Evolutionary conservation across 2,888 invertebrate species (phyloP).

Genomic region (Quadroppia sp.): DNA sequence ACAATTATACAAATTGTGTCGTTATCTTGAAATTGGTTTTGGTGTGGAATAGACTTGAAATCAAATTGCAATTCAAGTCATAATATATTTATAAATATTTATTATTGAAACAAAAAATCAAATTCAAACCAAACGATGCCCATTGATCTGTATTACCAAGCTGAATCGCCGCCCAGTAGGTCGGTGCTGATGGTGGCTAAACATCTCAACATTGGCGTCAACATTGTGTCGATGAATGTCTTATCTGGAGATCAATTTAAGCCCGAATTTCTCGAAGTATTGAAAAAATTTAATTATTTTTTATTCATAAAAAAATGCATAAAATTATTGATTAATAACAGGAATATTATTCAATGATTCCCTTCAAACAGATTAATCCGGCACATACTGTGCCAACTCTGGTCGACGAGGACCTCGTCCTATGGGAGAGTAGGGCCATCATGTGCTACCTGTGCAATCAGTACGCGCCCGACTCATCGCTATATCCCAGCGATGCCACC

Average conservation of each 20-base stretch:
- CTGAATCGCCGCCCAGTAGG: slow-evolving; percentile 59
- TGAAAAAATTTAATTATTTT: background rate
- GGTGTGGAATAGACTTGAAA: no score
- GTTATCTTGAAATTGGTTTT: no score
- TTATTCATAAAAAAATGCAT: background rate
- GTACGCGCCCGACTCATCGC: slow-evolving; percentile 66
- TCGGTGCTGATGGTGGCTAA: slow-evolving; percentile 63
- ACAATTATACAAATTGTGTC: no score
- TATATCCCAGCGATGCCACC: slow-evolving; percentile 69
- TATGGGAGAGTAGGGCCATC: slow-evolving; percentile 75
- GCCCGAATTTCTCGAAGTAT: slow-evolving; percentile 61
- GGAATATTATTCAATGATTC: slow-evolving; percentile 3
- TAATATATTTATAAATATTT: background rate
- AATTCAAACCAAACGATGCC: slow-evolving; percentile 38
- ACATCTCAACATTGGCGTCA: slow-evolving; percentile 63
- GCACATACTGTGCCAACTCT: slow-evolving; percentile 79
- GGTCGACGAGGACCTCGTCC: slow-evolving; percentile 70
- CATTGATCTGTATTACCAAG: slow-evolving; percentile 42
- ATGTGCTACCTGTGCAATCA: slow-evolving; percentile 72
- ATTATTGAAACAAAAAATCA: background rate
- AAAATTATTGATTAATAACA: background rate
- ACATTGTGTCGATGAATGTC: slow-evolving; percentile 62
- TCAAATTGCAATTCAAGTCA: no score
- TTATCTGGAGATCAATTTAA: slow-evolving; percentile 57
- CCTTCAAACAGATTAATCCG: slow-evolving; percentile 51